A percentile compares a stretch with the other conserved stretches of the same genome.
Evolutionary conservation across 2,113 vertebrate species (phyloP).

Genomic region (Tyrannus savana): DNA sequence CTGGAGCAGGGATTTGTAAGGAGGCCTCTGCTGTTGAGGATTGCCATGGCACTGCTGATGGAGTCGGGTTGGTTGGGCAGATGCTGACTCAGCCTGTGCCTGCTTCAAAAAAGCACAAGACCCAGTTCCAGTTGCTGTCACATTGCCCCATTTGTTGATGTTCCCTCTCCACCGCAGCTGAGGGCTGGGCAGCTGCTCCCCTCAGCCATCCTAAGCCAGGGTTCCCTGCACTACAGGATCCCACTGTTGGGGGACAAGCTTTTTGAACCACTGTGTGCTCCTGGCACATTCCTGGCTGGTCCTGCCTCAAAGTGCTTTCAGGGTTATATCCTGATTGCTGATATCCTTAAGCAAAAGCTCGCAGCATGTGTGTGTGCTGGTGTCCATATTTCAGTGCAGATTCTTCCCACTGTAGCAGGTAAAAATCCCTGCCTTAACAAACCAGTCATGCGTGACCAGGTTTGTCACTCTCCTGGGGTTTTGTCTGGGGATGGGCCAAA

Average conservation of each 20-base stretch:
- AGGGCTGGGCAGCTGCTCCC: neutral
- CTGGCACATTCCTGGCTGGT: neutral
- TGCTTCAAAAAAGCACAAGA: neutral
- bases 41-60: constrained; percentile 14
- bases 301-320: neutral
- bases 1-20: neutral
- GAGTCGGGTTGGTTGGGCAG: neutral
- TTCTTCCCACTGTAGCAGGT: neutral
- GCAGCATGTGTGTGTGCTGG: rapidly evolving
- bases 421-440: neutral
- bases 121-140: neutral
- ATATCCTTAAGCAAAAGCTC: neutral
- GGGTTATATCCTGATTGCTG: neutral
- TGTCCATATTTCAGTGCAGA: neutral
- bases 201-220: rapidly evolving
- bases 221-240: neutral
- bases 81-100: neutral
- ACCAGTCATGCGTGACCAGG: neutral
- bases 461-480: neutral
- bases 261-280: rapidly evolving
- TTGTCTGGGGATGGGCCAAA: neutral
- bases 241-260: rapidly evolving
- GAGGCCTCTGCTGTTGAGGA: constrained; percentile 19
- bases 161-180: neutral
- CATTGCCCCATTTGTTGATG: neutral